Evolutionary conservation across 1,140 invertebrate species (phyloP).

Genomic region (Helicoverpa zea): DNA sequence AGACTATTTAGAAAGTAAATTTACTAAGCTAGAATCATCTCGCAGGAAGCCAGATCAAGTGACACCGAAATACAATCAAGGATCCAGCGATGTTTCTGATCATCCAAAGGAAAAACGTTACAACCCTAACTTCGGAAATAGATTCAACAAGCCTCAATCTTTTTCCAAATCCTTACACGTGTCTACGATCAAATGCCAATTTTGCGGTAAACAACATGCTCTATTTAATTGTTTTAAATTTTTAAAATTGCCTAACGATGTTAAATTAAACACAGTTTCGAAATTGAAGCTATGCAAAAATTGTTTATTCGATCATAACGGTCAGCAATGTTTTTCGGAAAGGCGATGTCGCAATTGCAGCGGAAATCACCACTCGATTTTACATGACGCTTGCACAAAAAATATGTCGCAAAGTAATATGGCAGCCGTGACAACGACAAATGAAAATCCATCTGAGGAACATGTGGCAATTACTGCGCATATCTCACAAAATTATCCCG

Average conservation of each 20-base stretch:
- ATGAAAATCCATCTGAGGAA: background rate
- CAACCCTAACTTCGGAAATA: background rate
- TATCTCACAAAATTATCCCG: background rate
- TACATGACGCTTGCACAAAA: conserved; percentile 14
- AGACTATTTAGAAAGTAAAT: background rate
- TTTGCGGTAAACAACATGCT: background rate
- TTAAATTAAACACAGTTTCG: background rate
- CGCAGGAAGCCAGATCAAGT: background rate
- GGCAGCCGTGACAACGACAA: background rate
- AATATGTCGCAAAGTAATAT: background rate
- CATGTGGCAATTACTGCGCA: background rate
- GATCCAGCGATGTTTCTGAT: background rate
- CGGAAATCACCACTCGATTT: background rate
- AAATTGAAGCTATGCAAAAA: background rate
- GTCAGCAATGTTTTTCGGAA: background rate
- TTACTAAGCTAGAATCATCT: background rate
- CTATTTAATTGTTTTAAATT: background rate
- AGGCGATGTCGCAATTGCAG: conserved; percentile 13
- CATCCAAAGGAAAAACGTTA: background rate
- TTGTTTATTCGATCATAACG: conserved; percentile 17
- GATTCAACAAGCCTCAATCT: background rate
- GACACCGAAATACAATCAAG: background rate
- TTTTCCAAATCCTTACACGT: conserved; percentile 4
- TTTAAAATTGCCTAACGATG: background rate
- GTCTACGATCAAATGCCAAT: background rate